A percentile compares a stretch with the other conserved stretches of the same genome.
Evolutionary conservation across 2,797 vertebrate species (phyloP).

Genomic region (Scomberomorus guttatus): DNA sequence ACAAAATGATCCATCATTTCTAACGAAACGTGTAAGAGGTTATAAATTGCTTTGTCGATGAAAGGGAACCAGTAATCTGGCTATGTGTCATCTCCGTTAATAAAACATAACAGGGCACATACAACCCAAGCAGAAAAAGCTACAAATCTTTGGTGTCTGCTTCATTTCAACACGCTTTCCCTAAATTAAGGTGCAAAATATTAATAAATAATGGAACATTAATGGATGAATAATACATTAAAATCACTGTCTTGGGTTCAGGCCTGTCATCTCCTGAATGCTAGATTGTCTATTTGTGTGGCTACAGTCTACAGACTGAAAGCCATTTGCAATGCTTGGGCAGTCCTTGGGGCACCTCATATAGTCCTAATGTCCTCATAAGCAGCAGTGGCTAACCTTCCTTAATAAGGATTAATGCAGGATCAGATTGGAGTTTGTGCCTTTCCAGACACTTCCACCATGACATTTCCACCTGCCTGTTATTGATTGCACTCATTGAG

Average conservation of each 20-base stretch:
- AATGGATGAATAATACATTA: constrained; percentile 58
- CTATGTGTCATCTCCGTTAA: constrained; percentile 29
- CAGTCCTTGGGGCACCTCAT: constrained; percentile 42
- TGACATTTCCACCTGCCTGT: constrained; percentile 45
- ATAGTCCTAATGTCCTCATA: constrained; percentile 64
- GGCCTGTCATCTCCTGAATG: constrained; percentile 41
- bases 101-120: constrained; percentile 12
- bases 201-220: constrained; percentile 44
- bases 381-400: constrained; percentile 57
- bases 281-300: constrained; percentile 63
- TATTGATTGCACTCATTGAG: constrained; percentile 70
- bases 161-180: constrained; percentile 18
- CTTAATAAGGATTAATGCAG: constrained; percentile 81
- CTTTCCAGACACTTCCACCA: constrained; percentile 54
- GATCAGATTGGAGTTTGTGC: constrained; percentile 64
- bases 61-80: constrained; percentile 34
- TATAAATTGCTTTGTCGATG: constrained; percentile 56
- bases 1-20: constrained; percentile 37
- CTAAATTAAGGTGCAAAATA: constrained; percentile 28
- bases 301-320: constrained; percentile 32
- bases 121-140: constrained; percentile 15
- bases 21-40: constrained; percentile 43
- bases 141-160: constrained; percentile 65
- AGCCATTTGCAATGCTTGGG: constrained; percentile 54
- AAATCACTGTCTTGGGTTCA: constrained; percentile 14